Evolutionary conservation across 2,888 invertebrate species (phyloP), one percentile per base, ranked within the genome.

Genomic region (Drosophila paranaensis): DNA sequence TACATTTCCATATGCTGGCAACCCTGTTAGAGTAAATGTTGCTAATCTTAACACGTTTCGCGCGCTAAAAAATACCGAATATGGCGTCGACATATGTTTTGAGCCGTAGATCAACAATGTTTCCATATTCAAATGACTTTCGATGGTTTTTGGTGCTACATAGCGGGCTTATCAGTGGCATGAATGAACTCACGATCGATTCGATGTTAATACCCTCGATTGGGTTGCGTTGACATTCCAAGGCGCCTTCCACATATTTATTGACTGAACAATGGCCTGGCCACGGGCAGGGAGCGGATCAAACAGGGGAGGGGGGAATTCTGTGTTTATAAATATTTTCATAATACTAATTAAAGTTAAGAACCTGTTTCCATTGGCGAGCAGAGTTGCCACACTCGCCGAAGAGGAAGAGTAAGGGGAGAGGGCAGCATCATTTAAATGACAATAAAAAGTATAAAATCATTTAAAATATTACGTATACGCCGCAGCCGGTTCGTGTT

Each of bases 381-480:
- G 33, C 81, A 78, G 73, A 51, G 74, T 78, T 81, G 79, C 60
- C 71, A 68, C 63, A 51, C 27, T 30, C 54, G 45, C 62, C n/a
- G 2, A n/a, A 55, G 30, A 56, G 39, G 10, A 20, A 30, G 13
- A 8, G 0, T 20, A 20, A 20, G 20, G 20, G 20, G 37, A 27
- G 27, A 14, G 6, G 11, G 57, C 6, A 11, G 46, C 58, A 63
- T 69, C 74, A 77, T 79, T 79, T 82, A 77, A 83, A 83, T 82
- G 71, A 75, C 75, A 85, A 85, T 85, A 86, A 82, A 82, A 71
- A 60, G 66, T 66, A 86, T 84, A 81, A 84, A 85, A 81, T 79
- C 82, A 77, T 83, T 86, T 79, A 75, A 84, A 84, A 87, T 86
- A 85, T 85, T 85, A 86, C 86, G 84, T 83, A 85, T 79, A 84